Percentiles rank a stretch among this genome's conserved stretches.
Conservation (phyloP, 2,113 vertebrate genomes). For the Chrysemys picta region DNA sequence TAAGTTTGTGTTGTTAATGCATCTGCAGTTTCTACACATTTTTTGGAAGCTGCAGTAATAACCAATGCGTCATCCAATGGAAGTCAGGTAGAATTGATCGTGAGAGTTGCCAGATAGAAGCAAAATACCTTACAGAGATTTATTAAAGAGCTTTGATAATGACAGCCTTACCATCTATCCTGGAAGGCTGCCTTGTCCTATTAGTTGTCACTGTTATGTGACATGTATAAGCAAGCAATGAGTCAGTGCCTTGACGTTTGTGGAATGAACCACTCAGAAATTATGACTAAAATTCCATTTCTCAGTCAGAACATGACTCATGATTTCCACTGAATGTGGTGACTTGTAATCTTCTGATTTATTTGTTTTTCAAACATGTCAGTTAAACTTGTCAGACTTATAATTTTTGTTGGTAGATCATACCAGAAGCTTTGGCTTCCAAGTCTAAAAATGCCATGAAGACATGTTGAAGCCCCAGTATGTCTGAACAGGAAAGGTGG, state of each 20-base stretch:
- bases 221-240: not conserved
- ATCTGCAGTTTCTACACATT: not conserved
- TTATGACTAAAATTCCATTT: not conserved
- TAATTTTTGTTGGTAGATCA: not conserved
- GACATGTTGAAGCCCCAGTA: not conserved
- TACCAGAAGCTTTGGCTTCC: not conserved
- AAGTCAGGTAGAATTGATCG: not conserved
- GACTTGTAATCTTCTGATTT: conserved; percentile 15
- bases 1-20: not conserved
- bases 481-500: not conserved
- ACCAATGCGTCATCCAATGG: not conserved
- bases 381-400: not conserved
- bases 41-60: not conserved
- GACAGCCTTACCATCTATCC: not conserved
- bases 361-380: conserved; percentile 26
- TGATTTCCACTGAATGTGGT: not conserved
- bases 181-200: not conserved
- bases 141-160: not conserved
- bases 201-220: not conserved
- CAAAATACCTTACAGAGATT: not conserved
- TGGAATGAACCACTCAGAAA: conserved; percentile 25
- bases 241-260: conserved; percentile 30
- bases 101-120: not conserved
- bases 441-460: not conserved
- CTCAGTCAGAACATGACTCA: conserved; percentile 55